phyloP scores from a whole-genome alignment of 2,888 invertebrate genomes.

The Cancer borealis region DNA sequence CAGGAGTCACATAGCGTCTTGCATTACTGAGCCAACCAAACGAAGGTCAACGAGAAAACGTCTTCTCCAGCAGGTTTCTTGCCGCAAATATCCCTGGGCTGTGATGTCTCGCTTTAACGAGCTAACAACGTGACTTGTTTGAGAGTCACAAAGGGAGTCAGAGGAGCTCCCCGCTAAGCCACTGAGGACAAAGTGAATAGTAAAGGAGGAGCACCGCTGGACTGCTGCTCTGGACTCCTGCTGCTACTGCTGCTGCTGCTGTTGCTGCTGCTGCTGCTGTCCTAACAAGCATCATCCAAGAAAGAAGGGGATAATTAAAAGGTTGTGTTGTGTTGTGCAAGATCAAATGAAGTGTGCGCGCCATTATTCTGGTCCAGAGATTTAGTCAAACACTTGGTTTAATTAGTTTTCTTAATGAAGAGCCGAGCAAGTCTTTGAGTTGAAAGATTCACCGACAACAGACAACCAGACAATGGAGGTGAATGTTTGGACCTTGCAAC shows the following conservation, averaged over 20 bases:
- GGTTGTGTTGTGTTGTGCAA: slow-evolving; percentile 1
- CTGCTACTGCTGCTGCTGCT: background rate
- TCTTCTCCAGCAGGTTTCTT: slow-evolving; percentile 15
- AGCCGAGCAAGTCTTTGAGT: slow-evolving; percentile 10
- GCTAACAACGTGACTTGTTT: slow-evolving; percentile 37
- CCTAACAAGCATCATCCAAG: slow-evolving; percentile 18
- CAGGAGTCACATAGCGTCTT: background rate
- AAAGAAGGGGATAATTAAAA: background rate
- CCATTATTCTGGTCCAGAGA: background rate
- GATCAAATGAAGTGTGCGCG: slow-evolving; percentile 13
- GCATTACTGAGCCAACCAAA: background rate
- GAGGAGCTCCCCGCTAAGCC: background rate
- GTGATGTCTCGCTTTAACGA: background rate
- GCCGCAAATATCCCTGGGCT: background rate
- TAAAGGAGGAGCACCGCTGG: background rate
- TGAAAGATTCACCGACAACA: background rate
- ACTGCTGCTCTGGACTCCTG: background rate
- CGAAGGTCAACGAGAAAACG: background rate
- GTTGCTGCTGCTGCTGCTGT: background rate
- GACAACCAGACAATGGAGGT: slow-evolving; percentile 8
- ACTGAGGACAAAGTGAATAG: background rate
- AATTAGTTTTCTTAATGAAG: slow-evolving; percentile 37
- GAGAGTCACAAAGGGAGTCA: background rate
- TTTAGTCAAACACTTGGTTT: background rate
- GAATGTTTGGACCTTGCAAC: background rate